Percentiles rank a stretch among this genome's conserved stretches.
These are phyloP conservation scores for Pseudochaenichthys georgianus DNA, from an alignment of 2,797 vertebrate species.

Conservation along the genomic window DNA sequence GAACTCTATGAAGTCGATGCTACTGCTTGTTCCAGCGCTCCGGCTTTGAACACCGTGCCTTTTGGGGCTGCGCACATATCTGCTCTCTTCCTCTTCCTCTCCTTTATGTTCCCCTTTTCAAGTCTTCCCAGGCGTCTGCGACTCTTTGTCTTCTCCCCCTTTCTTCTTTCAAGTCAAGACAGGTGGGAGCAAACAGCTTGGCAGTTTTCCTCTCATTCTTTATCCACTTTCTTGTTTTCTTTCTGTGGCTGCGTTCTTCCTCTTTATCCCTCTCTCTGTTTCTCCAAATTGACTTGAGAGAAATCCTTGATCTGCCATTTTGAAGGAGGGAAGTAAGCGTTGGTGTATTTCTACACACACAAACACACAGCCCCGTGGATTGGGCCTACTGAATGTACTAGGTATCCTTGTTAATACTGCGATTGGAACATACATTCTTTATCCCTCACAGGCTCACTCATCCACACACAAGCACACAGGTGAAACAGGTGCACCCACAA, in stretches of 20 bases:
- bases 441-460: not conserved
- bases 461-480: not conserved
- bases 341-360: constrained; percentile 51
- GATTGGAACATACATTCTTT: constrained; percentile 33
- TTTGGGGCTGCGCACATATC: constrained; percentile 76
- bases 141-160: constrained; percentile 74
- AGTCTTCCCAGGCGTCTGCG: constrained; percentile 75
- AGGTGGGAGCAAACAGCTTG: constrained; percentile 82
- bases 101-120: constrained; percentile 74
- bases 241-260: constrained; percentile 50
- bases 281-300: constrained; percentile 70
- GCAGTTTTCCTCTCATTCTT: constrained; percentile 71
- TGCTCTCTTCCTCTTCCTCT: constrained; percentile 75
- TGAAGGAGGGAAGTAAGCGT: constrained; percentile 62
- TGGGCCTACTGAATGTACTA: constrained; percentile 35
- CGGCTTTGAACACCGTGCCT: constrained; percentile 80
- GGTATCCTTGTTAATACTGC: constrained; percentile 35
- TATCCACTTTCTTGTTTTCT: constrained; percentile 70
- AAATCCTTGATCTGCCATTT: constrained; percentile 75
- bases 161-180: constrained; percentile 78
- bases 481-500: not conserved
- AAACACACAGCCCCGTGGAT: constrained; percentile 21
- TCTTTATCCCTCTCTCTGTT: constrained; percentile 37
- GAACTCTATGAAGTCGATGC: constrained; percentile 79
- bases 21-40: constrained; percentile 73